Conservation (phyloP, 2,888 invertebrate species). For the Agapetus fuscipes region DNA sequence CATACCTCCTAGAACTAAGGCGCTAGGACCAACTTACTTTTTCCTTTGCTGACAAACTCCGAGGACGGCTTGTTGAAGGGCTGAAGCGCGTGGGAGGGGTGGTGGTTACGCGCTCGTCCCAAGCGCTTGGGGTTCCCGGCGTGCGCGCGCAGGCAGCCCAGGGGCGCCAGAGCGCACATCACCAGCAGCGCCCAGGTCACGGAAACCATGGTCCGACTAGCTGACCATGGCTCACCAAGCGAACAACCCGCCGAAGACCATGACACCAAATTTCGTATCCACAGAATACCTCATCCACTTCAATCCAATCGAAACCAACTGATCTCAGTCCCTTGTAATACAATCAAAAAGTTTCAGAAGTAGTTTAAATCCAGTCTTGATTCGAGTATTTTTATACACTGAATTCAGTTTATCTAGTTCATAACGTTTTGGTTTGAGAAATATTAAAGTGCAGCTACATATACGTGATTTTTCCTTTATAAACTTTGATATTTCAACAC, state of each 20-base stretch:
- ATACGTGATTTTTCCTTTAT: too few relatives aligned
- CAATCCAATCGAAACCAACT: too few relatives aligned
- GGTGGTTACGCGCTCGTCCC: slow-evolving; percentile 25
- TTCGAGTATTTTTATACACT: too few relatives aligned
- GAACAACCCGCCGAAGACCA: slow-evolving; percentile 1
- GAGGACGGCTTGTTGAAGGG: slow-evolving; percentile 39
- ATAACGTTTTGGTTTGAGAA: too few relatives aligned
- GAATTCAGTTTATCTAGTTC: too few relatives aligned
- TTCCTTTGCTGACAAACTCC: slow-evolving; percentile 70
- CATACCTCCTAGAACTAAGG: too few relatives aligned
- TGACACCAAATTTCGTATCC: slow-evolving; percentile 2
- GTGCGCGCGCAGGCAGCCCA: slow-evolving; percentile 23
- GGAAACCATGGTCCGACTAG: slow-evolving; percentile 8
- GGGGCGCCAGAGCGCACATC: slow-evolving; percentile 6
- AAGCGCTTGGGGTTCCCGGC: slow-evolving; percentile 32
- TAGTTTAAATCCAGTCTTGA: too few relatives aligned
- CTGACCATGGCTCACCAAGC: slow-evolving; percentile 12
- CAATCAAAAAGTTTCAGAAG: too few relatives aligned
- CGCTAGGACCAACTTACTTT: slow-evolving; percentile 53
- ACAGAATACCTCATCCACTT: too few relatives aligned
- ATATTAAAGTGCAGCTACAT: too few relatives aligned
- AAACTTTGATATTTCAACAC: too few relatives aligned
- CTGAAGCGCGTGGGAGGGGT: slow-evolving; percentile 30
- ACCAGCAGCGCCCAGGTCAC: slow-evolving; percentile 1
- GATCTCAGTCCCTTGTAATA: too few relatives aligned